Percentiles rank a stretch among this genome's conserved stretches.
These are phyloP conservation scores for Pyrocoelia pectoralis DNA, from an alignment of 2,888 invertebrate species.

Conservation along the genomic window DNA sequence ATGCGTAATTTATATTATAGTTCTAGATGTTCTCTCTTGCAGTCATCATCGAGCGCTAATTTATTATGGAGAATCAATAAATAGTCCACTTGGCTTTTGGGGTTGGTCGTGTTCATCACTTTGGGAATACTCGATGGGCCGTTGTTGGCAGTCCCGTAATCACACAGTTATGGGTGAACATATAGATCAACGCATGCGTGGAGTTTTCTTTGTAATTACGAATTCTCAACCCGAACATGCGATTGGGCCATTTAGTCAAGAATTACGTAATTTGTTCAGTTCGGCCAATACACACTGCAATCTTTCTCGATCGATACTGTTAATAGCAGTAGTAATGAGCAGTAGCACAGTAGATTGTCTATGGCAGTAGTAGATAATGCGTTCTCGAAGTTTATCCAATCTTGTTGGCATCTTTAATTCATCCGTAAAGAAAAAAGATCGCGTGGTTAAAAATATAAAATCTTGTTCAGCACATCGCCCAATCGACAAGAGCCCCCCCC, in stretches of 20 bases:
- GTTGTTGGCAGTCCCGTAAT: constrained; percentile 65
- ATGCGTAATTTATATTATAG: constrained; percentile 27
- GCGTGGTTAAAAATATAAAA: too few species aligned
- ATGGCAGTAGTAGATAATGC: too few species aligned
- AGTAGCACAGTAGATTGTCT: too few species aligned
- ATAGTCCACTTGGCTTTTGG: constrained; percentile 69
- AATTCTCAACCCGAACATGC: constrained; percentile 66
- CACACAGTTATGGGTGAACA: constrained; percentile 63
- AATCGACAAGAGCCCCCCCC: too few species aligned
- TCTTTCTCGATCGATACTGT: too few species aligned
- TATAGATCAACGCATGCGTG: constrained; percentile 55
- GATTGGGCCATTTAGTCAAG: constrained; percentile 64
- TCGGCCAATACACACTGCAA: too few species aligned
- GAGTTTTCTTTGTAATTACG: constrained; percentile 67
- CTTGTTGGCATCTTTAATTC: too few species aligned
- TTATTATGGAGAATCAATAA: constrained; percentile 73
- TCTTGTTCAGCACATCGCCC: too few species aligned
- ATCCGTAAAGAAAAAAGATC: too few species aligned
- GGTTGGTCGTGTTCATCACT: constrained; percentile 71
- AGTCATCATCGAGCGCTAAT: constrained; percentile 70
- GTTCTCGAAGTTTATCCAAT: too few species aligned
- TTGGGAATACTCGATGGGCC: constrained; percentile 64
- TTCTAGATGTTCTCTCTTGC: constrained; percentile 68
- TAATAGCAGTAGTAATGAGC: too few species aligned
- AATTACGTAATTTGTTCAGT: constrained; percentile 37